A percentile compares a stretch with the other conserved stretches of the same genome.
Conservation (phyloP, 1,140 invertebrate genomes). For the Pogonomyrmex barbatus region DNA sequence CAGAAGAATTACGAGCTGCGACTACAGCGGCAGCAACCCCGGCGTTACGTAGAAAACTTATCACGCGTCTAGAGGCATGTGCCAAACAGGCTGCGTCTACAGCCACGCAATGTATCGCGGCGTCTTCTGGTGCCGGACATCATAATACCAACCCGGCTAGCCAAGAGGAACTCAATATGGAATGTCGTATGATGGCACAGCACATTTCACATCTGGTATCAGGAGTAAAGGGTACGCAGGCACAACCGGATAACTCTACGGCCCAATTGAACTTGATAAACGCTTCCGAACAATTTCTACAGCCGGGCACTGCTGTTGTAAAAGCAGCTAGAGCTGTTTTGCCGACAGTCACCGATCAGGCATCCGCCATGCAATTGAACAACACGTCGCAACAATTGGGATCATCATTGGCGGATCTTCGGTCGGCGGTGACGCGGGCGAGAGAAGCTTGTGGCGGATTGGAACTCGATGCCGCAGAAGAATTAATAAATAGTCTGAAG, state of each 20-base stretch:
- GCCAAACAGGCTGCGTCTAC: slow-evolving; percentile 95
- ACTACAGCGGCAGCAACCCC: slow-evolving; percentile 94
- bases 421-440: slow-evolving; percentile 93
- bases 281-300: slow-evolving; percentile 94
- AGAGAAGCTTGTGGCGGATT: slow-evolving; percentile 95
- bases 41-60: slow-evolving; percentile 92
- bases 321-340: slow-evolving; percentile 93
- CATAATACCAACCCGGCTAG: slow-evolving; percentile 90
- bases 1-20: slow-evolving; percentile 95
- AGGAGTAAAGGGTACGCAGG: slow-evolving; percentile 91
- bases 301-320: slow-evolving; percentile 90
- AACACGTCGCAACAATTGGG: slow-evolving; percentile 92
- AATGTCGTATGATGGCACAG: slow-evolving; percentile 92
- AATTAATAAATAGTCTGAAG: slow-evolving; percentile 92
- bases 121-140: slow-evolving; percentile 91
- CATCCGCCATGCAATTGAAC: slow-evolving; percentile 89
- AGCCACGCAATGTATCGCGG: slow-evolving; percentile 96
- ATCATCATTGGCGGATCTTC: slow-evolving; percentile 91
- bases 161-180: slow-evolving; percentile 91
- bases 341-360: slow-evolving; percentile 94
- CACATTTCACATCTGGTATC: slow-evolving; percentile 94
- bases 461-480: slow-evolving; percentile 93
- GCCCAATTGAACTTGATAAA: slow-evolving; percentile 94
- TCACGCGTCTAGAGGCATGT: slow-evolving; percentile 91
- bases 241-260: slow-evolving; percentile 90